Evolutionary conservation across 2,113 vertebrate genomes (phyloP).

Genomic region (Bos javanicus): DNA sequence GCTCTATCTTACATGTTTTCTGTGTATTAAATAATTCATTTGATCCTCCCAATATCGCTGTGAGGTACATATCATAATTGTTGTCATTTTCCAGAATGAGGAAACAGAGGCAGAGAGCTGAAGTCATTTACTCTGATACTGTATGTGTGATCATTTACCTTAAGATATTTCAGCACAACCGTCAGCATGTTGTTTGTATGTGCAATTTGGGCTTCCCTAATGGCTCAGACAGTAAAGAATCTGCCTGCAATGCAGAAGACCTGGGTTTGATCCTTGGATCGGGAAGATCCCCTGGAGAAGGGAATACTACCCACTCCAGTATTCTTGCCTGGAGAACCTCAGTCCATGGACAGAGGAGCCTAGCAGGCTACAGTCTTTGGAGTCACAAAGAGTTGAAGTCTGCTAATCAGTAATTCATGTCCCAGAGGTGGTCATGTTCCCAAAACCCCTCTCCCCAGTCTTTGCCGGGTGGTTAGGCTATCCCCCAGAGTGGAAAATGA

Average conservation of each 20-base stretch:
- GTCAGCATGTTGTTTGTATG: too few species aligned
- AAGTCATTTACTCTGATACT: background rate
- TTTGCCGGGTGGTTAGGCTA: background rate
- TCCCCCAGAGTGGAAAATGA: background rate
- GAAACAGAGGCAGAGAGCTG: background rate
- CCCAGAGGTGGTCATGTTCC: rapidly evolving
- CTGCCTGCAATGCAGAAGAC: background rate
- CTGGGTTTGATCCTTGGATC: background rate
- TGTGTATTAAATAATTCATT: background rate
- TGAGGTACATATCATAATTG: background rate
- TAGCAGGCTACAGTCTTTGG: background rate
- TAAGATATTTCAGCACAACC: background rate
- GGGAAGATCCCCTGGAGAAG: background rate
- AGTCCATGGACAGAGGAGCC: background rate
- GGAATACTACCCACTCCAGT: background rate
- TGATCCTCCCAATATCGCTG: background rate
- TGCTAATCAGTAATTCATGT: background rate
- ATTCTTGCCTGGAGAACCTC: background rate
- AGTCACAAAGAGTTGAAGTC: background rate
- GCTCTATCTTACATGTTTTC: background rate
- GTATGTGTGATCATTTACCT: background rate
- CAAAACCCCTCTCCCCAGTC: rapidly evolving
- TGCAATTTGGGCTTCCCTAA: background rate
- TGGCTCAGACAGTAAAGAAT: background rate
- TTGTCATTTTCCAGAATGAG: background rate